These are phyloP conservation scores for Colius striatus DNA, from an alignment of 2,113 vertebrate genomes.

Conservation along the genomic window DNA sequence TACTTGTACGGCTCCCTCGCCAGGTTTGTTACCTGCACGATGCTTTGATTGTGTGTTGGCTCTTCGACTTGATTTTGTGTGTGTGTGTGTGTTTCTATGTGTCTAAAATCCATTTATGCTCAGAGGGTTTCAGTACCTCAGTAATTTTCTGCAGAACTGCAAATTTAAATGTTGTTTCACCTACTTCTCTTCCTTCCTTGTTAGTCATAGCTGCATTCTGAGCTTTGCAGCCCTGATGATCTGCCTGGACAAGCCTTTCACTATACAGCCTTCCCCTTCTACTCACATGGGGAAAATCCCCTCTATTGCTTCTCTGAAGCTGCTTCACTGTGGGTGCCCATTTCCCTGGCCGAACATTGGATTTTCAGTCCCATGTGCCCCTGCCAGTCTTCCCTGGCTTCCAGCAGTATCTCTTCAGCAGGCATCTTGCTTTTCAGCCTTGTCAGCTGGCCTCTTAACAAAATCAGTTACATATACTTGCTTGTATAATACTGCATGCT, in stretches of 20 bases:
- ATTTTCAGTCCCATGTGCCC: not conserved
- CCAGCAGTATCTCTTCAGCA: not conserved
- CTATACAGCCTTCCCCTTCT: not conserved
- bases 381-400: not conserved
- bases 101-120: not conserved
- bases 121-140: not conserved
- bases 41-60: not conserved
- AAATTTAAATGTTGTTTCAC: slow-evolving; percentile 25
- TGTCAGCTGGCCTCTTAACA: not conserved
- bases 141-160: slow-evolving; percentile 34
- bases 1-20: not conserved
- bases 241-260: slow-evolving; percentile 25
- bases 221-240: slow-evolving; percentile 11
- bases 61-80: not conserved
- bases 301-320: slow-evolving; percentile 23
- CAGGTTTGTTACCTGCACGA: not conserved
- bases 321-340: not conserved
- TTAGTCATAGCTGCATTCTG: slow-evolving; percentile 47
- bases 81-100: not conserved
- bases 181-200: not conserved
- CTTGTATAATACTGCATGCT: not conserved
- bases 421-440: slow-evolving; percentile 21
- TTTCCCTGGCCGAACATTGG: not conserved
- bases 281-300: not conserved
- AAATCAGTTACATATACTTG: slow-evolving; percentile 8